phyloP scores from a whole-genome alignment of 2,888 invertebrate species.

The Sinhomidia bicolor region DNA sequence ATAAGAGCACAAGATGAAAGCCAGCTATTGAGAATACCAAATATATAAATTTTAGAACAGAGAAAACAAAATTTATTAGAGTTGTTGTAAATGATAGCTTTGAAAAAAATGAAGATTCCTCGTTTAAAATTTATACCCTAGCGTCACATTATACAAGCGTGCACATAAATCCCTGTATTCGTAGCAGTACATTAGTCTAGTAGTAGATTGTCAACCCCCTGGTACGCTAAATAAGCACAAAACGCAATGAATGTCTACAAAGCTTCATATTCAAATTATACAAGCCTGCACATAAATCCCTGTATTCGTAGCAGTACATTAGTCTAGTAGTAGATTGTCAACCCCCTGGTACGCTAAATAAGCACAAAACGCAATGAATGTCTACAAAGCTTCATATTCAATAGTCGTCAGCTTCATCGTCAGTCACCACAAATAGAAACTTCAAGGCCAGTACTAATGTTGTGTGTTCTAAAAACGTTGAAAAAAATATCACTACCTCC shows the following conservation, averaged over 20 bases:
- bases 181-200: background rate
- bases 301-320: background rate
- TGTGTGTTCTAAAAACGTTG: background rate
- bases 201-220: slow-evolving; percentile 7
- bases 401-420: background rate
- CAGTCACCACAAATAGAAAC: slow-evolving; percentile 39
- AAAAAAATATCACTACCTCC: background rate
- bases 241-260: slow-evolving; percentile 6
- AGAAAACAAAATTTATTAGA: no score
- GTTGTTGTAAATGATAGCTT: no score
- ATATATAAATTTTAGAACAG: no score
- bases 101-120: background rate
- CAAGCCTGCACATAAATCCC: background rate
- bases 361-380: background rate
- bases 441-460: slow-evolving; percentile 25
- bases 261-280: background rate
- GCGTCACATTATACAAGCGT: no score
- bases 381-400: background rate
- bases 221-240: background rate
- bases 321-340: background rate
- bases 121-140: background rate
- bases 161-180: background rate
- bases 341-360: background rate
- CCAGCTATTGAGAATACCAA: no score
- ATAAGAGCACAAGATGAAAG: no score